phyloP scores from a whole-genome alignment of 2,797 vertebrate genomes.

The Neoniphon sammara region DNA sequence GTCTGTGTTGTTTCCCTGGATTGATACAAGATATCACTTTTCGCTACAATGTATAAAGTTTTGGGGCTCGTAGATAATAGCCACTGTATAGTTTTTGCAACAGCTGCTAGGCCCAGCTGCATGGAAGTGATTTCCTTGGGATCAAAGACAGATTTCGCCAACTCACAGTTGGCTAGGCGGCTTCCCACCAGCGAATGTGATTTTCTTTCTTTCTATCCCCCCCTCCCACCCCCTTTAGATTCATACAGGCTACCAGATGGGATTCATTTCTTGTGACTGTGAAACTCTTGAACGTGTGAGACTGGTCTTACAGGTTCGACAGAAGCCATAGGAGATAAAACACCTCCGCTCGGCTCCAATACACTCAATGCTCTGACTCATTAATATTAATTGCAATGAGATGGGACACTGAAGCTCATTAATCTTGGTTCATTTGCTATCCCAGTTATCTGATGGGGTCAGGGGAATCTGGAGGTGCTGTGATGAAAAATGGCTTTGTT shows the following conservation, averaged over 20 bases:
- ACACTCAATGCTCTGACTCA: background rate
- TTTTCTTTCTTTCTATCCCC: constrained; percentile 36
- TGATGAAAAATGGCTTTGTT: constrained; percentile 52
- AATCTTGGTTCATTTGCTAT: background rate
- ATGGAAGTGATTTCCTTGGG: background rate
- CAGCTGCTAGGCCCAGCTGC: background rate
- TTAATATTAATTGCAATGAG: background rate
- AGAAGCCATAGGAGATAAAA: constrained; percentile 7
- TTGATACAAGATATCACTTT: background rate
- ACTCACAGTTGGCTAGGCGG: constrained; percentile 60
- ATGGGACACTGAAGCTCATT: background rate
- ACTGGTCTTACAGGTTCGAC: constrained; percentile 50
- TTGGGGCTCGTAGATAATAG: too few relatives aligned
- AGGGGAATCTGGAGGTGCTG: constrained; percentile 31
- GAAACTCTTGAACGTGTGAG: constrained; percentile 48
- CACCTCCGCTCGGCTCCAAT: background rate
- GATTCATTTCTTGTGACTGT: constrained; percentile 35
- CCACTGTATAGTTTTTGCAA: background rate
- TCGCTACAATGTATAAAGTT: background rate
- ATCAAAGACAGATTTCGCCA: constrained; percentile 47
- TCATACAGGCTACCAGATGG: constrained; percentile 45
- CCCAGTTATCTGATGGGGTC: too few relatives aligned
- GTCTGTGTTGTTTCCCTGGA: background rate
- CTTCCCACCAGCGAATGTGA: constrained; percentile 43
- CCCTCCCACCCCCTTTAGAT: background rate